Base-by-base conservation (phyloP, 2,797 vertebrate genomes). In the Myotis planiceps region DNA sequence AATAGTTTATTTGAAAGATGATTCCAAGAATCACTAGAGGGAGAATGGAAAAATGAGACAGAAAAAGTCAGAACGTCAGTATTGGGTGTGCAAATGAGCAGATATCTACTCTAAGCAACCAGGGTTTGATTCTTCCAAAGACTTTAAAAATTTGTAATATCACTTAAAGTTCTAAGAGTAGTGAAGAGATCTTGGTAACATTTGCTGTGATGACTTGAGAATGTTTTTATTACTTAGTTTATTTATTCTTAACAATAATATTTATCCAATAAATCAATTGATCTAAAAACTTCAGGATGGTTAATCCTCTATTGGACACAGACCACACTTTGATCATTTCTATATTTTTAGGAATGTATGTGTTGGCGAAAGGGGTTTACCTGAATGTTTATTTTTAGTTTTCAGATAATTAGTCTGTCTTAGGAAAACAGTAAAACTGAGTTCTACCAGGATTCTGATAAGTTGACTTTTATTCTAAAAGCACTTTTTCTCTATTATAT, bases 401-500 rank as follows among this genome's bases (percentile, higher is more conserved):
- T 85, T 92, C 27, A 29, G 6, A 72, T 71, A 76, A 75, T 81
- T 34, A 78, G 2, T 63, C 18, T 82, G 27, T 27, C 14, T 60
- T 63, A 74, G 8, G 6, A 81, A 88, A 76, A 19, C 68, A 9
- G 3, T 25, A 88, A 87, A 89, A 71, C 13, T 89, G 23, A 71
- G 45, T 42, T 76, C 71, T 89, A 83, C 87, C 29, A 45, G 6
- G 21, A 15, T 66, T 90, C 13, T 47, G 29, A 58, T 72, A 23
- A 68, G 58, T 78, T 83, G 4, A 83, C 27, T 74, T 95, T 76
- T 90, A 42, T 80, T 75, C 92, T 72, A 51, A 83, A 47, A 51
- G 21, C 14, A 79, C 13, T 69, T 82, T 85, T 3, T 58, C 9
- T 75, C 15, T 84, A 19, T 49, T 76, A 27, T 58, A 82, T 10